Evolutionary conservation across 2,113 vertebrate genomes (phyloP).

Genomic region (Melanocharis versteri): DNA sequence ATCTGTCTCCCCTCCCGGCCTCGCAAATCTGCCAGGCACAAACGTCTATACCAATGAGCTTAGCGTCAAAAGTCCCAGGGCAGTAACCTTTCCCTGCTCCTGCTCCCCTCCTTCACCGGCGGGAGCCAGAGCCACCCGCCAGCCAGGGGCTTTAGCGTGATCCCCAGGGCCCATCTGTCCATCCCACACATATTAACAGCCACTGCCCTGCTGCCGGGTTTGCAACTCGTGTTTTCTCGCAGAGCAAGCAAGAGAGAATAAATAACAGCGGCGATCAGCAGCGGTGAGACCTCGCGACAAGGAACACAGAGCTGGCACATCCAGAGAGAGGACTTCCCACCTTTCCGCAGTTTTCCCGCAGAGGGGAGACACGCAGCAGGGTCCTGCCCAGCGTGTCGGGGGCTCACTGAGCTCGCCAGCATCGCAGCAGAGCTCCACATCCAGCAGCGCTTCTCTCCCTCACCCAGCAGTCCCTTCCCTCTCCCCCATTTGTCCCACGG

Average conservation of each 20-base stretch:
- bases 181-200: background rate
- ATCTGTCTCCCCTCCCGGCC: background rate
- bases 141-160: constrained; percentile 7
- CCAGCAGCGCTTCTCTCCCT: background rate
- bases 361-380: background rate
- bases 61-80: background rate
- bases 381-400: accelerated
- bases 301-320: background rate
- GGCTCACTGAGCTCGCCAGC: background rate
- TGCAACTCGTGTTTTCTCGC: background rate
- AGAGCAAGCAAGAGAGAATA: background rate
- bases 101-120: background rate
- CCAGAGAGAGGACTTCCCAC: background rate
- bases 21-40: background rate
- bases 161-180: constrained; percentile 32
- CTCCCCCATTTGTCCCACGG: background rate
- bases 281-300: background rate
- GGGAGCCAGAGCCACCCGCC: background rate
- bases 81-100: background rate
- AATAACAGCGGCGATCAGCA: background rate
- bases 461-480: background rate
- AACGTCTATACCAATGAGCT: background rate
- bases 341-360: background rate
- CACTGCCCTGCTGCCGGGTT: background rate
- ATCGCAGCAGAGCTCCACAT: background rate